These are phyloP conservation scores for Plebejus anna DNA, from an alignment of 2,888 invertebrate genomes.

Conservation along the genomic window DNA sequence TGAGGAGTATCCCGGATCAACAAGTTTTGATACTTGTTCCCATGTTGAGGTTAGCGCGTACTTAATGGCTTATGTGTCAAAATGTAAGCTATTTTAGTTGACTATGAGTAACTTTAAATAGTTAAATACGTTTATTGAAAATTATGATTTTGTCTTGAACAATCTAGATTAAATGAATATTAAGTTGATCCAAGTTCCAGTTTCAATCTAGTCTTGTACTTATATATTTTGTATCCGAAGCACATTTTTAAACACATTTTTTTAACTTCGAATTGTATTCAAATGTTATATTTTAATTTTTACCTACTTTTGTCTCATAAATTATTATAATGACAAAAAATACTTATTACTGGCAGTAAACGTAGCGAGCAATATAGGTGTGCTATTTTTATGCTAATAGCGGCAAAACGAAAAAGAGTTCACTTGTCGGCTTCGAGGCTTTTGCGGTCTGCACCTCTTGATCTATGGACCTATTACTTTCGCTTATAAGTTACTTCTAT, in stretches of 20 bases:
- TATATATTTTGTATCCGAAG: neutral
- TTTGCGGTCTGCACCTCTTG: constrained; percentile 1
- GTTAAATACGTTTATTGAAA: too few species aligned
- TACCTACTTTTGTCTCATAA: neutral
- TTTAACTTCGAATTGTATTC: neutral
- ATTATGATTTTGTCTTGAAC: too few species aligned
- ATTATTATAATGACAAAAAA: neutral
- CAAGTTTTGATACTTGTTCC: constrained; percentile 28
- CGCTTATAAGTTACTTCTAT: neutral
- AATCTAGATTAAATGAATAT: neutral
- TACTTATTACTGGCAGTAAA: neutral
- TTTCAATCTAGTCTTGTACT: neutral
- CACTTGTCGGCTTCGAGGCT: constrained; percentile 9
- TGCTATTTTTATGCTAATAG: constrained; percentile 18
- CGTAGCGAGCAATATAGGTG: neutral
- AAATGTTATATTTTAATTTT: neutral
- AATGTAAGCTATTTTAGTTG: too few species aligned
- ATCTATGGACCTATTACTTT: neutral
- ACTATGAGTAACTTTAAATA: too few species aligned
- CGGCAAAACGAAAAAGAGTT: constrained; percentile 3
- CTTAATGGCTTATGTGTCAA: neutral
- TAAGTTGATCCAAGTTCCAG: neutral
- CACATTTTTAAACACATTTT: neutral
- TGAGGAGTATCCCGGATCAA: neutral
- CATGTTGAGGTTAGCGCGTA: constrained; percentile 30